These are phyloP conservation scores for Alosa alosa DNA, from an alignment of 2,113 vertebrate species.

Conservation along the genomic window DNA sequence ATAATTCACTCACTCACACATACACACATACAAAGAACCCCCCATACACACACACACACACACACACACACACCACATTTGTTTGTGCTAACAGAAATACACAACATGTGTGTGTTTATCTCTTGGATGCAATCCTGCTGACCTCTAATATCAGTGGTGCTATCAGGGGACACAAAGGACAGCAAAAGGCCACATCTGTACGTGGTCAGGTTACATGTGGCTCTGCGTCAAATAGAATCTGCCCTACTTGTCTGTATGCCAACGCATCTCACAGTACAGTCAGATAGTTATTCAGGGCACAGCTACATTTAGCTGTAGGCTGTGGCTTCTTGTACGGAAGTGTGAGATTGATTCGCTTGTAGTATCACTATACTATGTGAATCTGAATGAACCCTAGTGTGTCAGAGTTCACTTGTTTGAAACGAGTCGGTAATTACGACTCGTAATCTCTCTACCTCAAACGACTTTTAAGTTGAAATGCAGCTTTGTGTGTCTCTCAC, in stretches of 20 bases:
- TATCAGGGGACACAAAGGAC: background rate
- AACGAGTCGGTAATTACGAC: background rate
- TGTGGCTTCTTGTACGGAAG: background rate
- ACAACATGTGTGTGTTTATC: background rate
- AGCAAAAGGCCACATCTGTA: background rate
- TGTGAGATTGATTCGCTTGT: background rate
- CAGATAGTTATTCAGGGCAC: slow-evolving; percentile 15
- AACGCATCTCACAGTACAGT: slow-evolving; percentile 17
- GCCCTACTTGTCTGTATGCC: slow-evolving; percentile 20
- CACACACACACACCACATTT: background rate
- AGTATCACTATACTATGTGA: background rate
- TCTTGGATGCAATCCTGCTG: background rate
- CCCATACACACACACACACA: background rate
- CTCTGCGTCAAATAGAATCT: slow-evolving; percentile 24
- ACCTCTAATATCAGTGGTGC: background rate
- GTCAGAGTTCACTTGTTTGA: background rate
- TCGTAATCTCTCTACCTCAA: background rate
- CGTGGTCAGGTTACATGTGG: slow-evolving; percentile 32
- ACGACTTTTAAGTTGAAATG: background rate
- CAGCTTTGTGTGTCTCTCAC: background rate
- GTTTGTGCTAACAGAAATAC: background rate
- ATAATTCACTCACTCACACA: background rate
- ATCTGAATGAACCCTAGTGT: background rate
- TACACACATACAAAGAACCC: background rate
- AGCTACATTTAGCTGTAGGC: slow-evolving; percentile 1